Conservation (phyloP, 2,113 vertebrate species). For the cattle (Bos taurus) region ARS-UCD2.0 NC_037342.1:20005001-20005500, state of each 20-base stretch:
- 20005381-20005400: background rate
- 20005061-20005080: no score
- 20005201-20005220: background rate
- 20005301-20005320: background rate
- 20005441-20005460: background rate
- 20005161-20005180: background rate
- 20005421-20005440: background rate
- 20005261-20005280: background rate
- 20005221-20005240: background rate
- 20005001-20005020: no score
- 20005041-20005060: no score
- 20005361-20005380: background rate
- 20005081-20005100: no score
- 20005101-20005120: background rate
- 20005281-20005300: background rate
- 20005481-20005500: background rate
- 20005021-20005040: no score
- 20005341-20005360: background rate
- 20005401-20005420: background rate
- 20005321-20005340: background rate
- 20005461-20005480: background rate
- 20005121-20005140: background rate
- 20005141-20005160: background rate
- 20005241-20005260: background rate
- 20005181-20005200: background rate